phyloP scores from a whole-genome alignment of 2,113 vertebrate species.

The Xyliphius kryptos region DNA sequence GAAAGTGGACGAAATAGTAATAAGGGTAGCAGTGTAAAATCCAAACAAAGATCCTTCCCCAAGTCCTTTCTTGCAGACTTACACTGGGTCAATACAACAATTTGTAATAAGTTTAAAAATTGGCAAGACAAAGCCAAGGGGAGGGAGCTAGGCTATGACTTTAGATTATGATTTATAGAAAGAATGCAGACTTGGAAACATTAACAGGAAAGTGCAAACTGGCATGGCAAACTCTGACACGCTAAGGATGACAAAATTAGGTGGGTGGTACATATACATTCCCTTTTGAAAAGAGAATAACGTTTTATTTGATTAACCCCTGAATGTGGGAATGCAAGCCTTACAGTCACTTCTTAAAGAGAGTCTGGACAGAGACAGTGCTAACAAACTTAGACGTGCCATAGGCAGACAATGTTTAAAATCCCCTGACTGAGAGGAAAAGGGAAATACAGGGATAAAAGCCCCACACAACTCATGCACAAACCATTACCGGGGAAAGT shows the following conservation, averaged over 20 bases:
- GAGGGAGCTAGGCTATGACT: constrained; percentile 22
- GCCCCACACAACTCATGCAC: too few species aligned
- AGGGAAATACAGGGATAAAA: too few species aligned
- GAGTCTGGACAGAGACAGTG: constrained; percentile 64
- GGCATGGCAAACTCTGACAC: constrained; percentile 37
- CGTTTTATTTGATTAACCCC: constrained; percentile 22
- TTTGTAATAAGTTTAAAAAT: too few species aligned
- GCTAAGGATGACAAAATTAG: constrained; percentile 36
- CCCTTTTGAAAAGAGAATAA: constrained; percentile 23
- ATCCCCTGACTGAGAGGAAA: constrained; percentile 32
- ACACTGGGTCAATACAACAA: too few species aligned
- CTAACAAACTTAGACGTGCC: constrained; percentile 52
- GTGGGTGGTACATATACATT: constrained; percentile 29
- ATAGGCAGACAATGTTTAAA: constrained; percentile 36
- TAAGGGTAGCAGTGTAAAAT: constrained; percentile 40
- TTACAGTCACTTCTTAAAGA: too few species aligned
- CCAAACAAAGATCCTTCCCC: constrained; percentile 37
- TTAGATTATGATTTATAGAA: constrained; percentile 27
- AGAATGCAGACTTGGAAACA: constrained; percentile 31
- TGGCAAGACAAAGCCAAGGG: constrained; percentile 26
- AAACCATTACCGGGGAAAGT: too few species aligned
- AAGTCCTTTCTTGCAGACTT: constrained; percentile 27
- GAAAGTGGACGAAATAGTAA: constrained; percentile 58
- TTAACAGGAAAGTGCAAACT: constrained; percentile 39
- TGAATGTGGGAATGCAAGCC: too few species aligned